Conservation (phyloP, 2,888 invertebrate genomes). For the Drosophila cracens region DNA sequence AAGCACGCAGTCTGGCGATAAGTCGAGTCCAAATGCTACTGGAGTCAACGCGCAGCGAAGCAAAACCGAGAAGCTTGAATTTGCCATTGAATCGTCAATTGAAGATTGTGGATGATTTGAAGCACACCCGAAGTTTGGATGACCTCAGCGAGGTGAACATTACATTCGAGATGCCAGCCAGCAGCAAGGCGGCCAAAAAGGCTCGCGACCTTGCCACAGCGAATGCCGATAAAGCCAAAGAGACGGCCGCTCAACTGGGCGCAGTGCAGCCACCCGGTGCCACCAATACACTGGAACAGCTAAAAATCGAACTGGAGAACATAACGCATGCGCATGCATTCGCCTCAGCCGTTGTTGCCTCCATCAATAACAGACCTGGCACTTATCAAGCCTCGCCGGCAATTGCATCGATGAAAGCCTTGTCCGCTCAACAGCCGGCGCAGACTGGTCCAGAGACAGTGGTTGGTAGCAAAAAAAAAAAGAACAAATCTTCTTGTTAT, state of each 20-base stretch:
- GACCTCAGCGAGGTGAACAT: conserved; percentile 72
- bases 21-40: conserved; percentile 62
- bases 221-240: conserved; percentile 59
- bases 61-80: conserved; percentile 74
- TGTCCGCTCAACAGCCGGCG: conserved; percentile 58
- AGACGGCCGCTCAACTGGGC: conserved; percentile 40
- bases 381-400: conserved; percentile 68
- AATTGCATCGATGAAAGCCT: conserved; percentile 58
- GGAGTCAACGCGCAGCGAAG: conserved; percentile 62
- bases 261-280: conserved; percentile 57
- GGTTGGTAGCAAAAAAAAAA: conserved; percentile 35
- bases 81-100: conserved; percentile 78
- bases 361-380: conserved; percentile 61
- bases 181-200: conserved; percentile 44
- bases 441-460: conserved; percentile 60
- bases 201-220: conserved; percentile 16
- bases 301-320: conserved; percentile 87
- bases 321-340: conserved; percentile 86
- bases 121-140: conserved; percentile 73
- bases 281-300: conserved; percentile 86
- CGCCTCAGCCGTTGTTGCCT: conserved; percentile 77
- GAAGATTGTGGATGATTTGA: conserved; percentile 70
- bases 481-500: conserved; percentile 32
- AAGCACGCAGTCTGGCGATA: conserved; percentile 57
- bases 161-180: conserved; percentile 72